These are phyloP conservation scores for Neogobius melanostomus DNA, from an alignment of 2,113 vertebrate genomes.

Conservation along the genomic window DNA sequence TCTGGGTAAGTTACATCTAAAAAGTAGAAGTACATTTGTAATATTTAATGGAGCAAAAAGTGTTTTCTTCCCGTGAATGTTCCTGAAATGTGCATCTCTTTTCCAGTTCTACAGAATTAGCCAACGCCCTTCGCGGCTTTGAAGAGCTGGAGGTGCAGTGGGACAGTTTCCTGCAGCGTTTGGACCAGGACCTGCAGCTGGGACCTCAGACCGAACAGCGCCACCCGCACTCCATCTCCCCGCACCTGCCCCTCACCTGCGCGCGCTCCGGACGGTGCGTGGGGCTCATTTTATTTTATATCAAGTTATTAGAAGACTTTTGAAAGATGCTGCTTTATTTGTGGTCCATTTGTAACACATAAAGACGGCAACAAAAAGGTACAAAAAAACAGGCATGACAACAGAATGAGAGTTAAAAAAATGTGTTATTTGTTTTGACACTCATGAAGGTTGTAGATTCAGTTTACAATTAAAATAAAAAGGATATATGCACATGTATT, in stretches of 20 bases:
- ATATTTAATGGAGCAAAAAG: too few species aligned
- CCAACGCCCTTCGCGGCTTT: conserved; percentile 24
- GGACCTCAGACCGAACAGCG: not conserved
- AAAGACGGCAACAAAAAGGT: too few species aligned
- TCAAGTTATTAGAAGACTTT: too few species aligned
- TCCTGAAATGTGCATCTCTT: not conserved
- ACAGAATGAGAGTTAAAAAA: too few species aligned
- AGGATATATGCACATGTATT: too few species aligned
- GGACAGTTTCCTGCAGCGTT: conserved; percentile 51
- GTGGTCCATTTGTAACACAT: too few species aligned
- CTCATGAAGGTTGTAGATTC: too few species aligned
- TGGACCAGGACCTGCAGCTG: conserved; percentile 50
- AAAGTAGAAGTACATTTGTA: not conserved
- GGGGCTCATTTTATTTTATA: not conserved
- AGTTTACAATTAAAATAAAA: too few species aligned
- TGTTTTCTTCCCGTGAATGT: too few species aligned
- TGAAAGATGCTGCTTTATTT: too few species aligned
- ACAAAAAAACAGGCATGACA: too few species aligned
- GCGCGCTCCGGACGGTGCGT: conserved; percentile 51
- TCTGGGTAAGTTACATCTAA: conserved; percentile 32
- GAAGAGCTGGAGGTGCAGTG: conserved; percentile 46
- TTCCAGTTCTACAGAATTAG: conserved; percentile 40
- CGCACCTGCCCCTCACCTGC: conserved; percentile 37
- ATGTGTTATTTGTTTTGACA: too few species aligned
- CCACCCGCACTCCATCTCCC: conserved; percentile 29